A percentile compares a stretch with the other conserved stretches of the same genome.
Conservation (phyloP, 2,113 vertebrate genomes). For the Engraulis encrasicolus region DNA sequence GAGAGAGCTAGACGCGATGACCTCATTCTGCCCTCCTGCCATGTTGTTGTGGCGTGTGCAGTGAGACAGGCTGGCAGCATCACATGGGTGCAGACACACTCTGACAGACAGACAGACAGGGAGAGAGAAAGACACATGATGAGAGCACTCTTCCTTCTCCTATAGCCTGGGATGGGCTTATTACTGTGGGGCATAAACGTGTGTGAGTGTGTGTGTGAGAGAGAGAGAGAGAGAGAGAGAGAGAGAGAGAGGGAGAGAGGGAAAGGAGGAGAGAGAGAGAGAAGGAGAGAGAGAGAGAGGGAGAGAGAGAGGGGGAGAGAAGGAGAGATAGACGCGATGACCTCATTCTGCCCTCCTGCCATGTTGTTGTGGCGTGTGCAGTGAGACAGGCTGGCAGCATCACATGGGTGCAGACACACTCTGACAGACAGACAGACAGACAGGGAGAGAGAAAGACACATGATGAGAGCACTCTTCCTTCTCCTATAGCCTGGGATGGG, state of each 20-base stretch:
- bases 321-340: background rate
- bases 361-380: background rate
- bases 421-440: background rate
- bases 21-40: background rate
- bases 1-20: conserved; percentile 10
- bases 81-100: background rate
- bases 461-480: no score
- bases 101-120: background rate
- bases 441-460: background rate
- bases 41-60: no score
- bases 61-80: background rate
- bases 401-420: background rate
- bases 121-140: background rate
- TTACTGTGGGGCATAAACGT: no score
- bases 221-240: conserved; percentile 30
- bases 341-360: no score
- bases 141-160: no score
- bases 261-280: background rate
- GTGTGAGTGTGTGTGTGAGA: no score
- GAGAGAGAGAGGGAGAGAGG: conserved; percentile 16
- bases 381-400: background rate
- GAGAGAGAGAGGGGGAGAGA: background rate
- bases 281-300: background rate
- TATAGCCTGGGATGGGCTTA: no score
- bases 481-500: no score